Conservation (phyloP, 2,113 vertebrate genomes). For the Petrocephalus microphthalmus region DNA sequence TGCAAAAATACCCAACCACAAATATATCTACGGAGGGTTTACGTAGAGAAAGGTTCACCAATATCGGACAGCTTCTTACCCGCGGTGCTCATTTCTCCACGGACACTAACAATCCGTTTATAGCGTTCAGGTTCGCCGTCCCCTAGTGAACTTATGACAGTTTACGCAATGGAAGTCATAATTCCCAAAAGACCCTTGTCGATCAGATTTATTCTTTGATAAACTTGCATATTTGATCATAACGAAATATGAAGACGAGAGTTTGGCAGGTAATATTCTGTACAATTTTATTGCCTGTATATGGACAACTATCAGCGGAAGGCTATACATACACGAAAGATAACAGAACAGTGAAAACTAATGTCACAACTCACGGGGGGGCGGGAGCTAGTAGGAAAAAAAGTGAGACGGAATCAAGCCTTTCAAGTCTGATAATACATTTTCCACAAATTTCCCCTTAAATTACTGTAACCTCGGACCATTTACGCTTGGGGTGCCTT, state of each 20-base stretch:
- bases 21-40: background rate
- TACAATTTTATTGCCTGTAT: slow-evolving; percentile 95
- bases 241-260: background rate
- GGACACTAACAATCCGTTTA: background rate
- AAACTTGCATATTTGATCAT: background rate
- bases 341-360: slow-evolving; percentile 77
- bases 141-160: background rate
- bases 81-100: background rate
- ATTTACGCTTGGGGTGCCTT: background rate
- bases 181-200: background rate
- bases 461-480: slow-evolving; percentile 36
- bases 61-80: background rate
- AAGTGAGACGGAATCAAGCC: slow-evolving; percentile 56
- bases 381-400: slow-evolving; percentile 43
- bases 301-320: slow-evolving; percentile 86
- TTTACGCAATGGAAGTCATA: background rate
- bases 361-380: slow-evolving; percentile 61
- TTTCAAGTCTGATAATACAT: slow-evolving; percentile 74
- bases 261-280: slow-evolving; percentile 59
- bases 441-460: slow-evolving; percentile 73
- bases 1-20: background rate
- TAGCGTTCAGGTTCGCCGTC: background rate
- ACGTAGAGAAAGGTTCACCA: background rate
- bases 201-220: background rate
- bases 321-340: slow-evolving; percentile 89